Base-by-base conservation (phyloP, 2,888 invertebrate species). In the Argyra leucocephala region DNA sequence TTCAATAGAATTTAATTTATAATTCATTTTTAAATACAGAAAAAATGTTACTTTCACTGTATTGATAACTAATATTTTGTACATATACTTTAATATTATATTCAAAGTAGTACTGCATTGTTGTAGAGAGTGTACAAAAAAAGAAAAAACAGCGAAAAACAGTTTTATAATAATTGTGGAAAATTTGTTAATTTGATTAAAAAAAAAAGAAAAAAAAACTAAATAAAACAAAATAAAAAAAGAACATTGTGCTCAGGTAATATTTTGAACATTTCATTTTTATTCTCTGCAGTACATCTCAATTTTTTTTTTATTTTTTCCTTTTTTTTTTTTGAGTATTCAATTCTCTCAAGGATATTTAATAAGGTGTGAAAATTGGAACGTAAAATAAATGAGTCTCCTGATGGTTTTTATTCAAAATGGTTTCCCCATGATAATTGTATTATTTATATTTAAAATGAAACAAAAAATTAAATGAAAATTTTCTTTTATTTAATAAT, bases 311-410 rank as follows among this genome's bases (percentile, higher is more conserved):
- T 31, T 7, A n/a, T n/a, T n/a, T 31, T 31, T 31, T 31, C 10
- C 31, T 31, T 31, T n/a, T n/a, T n/a, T n/a, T n/a, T n/a, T n/a
- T n/a, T n/a, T n/a, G n/a, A n/a, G 31, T 31, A 31, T 7, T 31
- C 31, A 7, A 10, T 31, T 31, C 31, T 31, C 31, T 31, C 48
- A 48, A 48, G 48, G 9, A 18, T 48, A 48, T 48, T 48, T 48
- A 48, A 48, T 48, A 48, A 48, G 48, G 48, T 48, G 48, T 48
- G 48, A 48, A 48, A 48, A 48, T 48, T 48, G 48, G 48, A 18
- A 48, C 12, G 1, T 7, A 12, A 18, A 48, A 48, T 18, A 48
- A 48, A 48, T 48, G 12, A 48, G 48, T 48, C 48, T 18, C 48
- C 12, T 18, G 48, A 18, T 48, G 48, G 48, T 48, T 18, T n/a